Evolutionary conservation across 2,888 invertebrate species (phyloP).

Genomic region (Drymonia ruficornis): DNA sequence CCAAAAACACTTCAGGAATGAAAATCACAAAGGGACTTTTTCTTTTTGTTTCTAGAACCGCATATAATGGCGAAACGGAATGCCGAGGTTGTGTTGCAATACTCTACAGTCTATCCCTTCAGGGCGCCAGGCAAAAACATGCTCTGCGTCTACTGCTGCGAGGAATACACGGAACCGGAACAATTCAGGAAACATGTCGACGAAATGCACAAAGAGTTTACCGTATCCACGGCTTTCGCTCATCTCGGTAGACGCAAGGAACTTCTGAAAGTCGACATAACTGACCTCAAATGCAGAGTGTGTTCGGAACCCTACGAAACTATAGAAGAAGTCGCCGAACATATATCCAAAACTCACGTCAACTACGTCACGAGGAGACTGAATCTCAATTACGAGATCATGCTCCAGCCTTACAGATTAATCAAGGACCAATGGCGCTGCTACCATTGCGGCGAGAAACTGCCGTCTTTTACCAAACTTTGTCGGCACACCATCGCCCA

Average conservation of each 20-base stretch:
- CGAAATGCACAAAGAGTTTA: conserved; percentile 55
- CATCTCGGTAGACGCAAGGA: conserved; percentile 60
- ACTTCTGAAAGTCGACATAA: conserved; percentile 69
- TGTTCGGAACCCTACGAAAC: conserved; percentile 52
- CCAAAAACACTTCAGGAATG: conserved; percentile 14
- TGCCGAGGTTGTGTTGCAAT: conserved; percentile 70
- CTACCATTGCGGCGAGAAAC: conserved; percentile 56
- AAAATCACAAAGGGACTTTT: conserved; percentile 54
- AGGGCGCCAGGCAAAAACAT: conserved; percentile 61
- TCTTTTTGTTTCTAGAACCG: conserved; percentile 73
- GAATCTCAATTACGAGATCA: conserved; percentile 57
- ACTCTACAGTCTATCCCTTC: conserved; percentile 74
- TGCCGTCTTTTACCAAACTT: conserved; percentile 61
- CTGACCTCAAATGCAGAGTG: conserved; percentile 60
- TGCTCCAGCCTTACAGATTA: conserved; percentile 66
- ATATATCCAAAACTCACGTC: conserved; percentile 55
- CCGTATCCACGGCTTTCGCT: conserved; percentile 64
- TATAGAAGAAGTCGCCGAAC: conserved; percentile 56
- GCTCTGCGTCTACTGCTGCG: conserved; percentile 75
- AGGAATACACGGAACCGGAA: conserved; percentile 60
- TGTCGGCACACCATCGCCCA: conserved; percentile 69
- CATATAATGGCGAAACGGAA: conserved; percentile 66
- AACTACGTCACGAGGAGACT: conserved; percentile 40
- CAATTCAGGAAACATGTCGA: conserved; percentile 63
- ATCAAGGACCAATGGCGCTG: conserved; percentile 63